phyloP scores from a whole-genome alignment of 2,113 vertebrate species.

The Balaeniceps rex region DNA sequence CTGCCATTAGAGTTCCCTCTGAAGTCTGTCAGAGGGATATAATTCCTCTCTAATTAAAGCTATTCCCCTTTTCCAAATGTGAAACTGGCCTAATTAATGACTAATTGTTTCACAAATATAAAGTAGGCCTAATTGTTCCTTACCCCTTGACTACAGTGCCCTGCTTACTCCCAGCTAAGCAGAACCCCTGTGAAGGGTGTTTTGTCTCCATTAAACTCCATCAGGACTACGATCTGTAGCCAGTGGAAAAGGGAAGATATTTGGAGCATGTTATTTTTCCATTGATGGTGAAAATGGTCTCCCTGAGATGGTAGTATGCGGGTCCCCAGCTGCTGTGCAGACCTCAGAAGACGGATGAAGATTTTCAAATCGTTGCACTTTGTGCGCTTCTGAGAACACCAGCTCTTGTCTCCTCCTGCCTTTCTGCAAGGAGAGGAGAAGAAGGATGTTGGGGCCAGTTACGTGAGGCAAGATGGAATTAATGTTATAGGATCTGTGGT shows the following conservation, averaged over 20 bases:
- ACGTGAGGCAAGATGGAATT: background rate
- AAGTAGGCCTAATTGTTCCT: background rate
- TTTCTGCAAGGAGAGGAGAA: background rate
- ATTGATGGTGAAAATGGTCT: background rate
- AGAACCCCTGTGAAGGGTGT: background rate
- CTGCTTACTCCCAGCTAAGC: background rate
- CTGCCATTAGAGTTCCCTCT: conserved; percentile 61
- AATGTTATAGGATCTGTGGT: background rate
- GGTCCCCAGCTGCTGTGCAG: background rate
- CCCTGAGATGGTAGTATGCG: background rate
- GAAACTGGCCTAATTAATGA: conserved; percentile 46
- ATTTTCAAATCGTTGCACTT: background rate
- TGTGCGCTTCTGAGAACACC: background rate
- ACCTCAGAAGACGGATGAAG: background rate
- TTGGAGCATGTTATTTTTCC: background rate
- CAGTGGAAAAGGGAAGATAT: background rate
- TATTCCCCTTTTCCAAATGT: conserved; percentile 21
- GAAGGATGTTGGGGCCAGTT: background rate
- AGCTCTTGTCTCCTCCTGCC: background rate
- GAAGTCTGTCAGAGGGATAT: conserved; percentile 46
- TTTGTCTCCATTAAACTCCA: background rate
- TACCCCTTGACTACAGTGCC: background rate
- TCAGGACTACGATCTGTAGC: background rate
- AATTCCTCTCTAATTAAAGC: conserved; percentile 46
- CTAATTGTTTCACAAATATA: conserved; percentile 42